Conservation (phyloP, 2,797 vertebrate genomes). For the Ambastaia sidthimunki region DNA sequence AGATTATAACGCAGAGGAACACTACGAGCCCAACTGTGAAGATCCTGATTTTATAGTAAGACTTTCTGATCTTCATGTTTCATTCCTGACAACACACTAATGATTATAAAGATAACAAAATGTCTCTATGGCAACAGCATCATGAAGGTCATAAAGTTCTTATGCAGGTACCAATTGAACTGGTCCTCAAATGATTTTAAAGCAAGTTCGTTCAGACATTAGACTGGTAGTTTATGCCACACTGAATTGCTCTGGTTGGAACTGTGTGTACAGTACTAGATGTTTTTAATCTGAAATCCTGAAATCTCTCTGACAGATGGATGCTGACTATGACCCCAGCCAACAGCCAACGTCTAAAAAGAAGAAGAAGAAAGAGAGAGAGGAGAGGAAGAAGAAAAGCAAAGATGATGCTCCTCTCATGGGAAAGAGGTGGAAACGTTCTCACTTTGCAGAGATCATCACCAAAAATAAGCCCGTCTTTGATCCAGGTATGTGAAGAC, state of each 20-base stretch:
- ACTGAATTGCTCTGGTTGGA: not conserved
- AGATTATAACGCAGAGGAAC: constrained; percentile 25
- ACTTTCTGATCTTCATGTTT: not conserved
- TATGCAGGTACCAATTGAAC: too few relatives aligned
- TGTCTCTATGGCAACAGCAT: too few relatives aligned
- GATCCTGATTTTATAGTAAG: constrained; percentile 86
- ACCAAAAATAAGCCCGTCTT: constrained; percentile 82
- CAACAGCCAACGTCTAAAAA: constrained; percentile 74
- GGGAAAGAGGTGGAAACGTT: constrained; percentile 83
- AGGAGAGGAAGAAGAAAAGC: constrained; percentile 70
- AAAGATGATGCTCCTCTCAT: constrained; percentile 71
- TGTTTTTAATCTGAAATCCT: not conserved
- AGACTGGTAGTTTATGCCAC: too few relatives aligned
- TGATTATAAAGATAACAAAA: too few relatives aligned
- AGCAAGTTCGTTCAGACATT: too few relatives aligned
- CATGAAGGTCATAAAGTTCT: too few relatives aligned
- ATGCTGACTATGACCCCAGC: constrained; percentile 86
- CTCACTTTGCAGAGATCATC: constrained; percentile 80
- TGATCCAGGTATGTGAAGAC: constrained; percentile 80
- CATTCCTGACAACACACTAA: too few relatives aligned
- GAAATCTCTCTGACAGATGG: constrained; percentile 81
- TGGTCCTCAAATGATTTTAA: too few relatives aligned
- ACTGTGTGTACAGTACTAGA: not conserved
- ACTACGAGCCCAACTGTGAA: constrained; percentile 77
- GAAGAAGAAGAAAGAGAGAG: constrained; percentile 66